Percentiles rank a stretch among this genome's conserved stretches.
These are phyloP conservation scores for Geococcyx californianus DNA, from an alignment of 2,113 vertebrate species.

Conservation along the genomic window DNA sequence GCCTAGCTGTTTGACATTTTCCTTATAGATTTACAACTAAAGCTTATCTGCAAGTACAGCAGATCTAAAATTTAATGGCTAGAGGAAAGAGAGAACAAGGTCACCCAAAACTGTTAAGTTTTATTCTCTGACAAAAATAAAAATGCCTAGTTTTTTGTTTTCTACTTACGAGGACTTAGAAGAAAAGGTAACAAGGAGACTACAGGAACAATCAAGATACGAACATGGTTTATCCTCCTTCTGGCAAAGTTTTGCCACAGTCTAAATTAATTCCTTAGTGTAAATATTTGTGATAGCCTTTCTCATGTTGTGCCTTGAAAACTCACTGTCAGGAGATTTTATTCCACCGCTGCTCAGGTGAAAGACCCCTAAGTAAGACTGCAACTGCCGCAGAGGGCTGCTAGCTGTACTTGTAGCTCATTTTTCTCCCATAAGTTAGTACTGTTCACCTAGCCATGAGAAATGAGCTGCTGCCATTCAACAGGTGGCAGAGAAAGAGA, in stretches of 20 bases:
- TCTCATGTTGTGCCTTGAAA: background rate
- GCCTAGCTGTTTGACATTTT: background rate
- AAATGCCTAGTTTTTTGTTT: background rate
- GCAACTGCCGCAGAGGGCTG: background rate
- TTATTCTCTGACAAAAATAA: background rate
- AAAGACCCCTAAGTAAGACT: background rate
- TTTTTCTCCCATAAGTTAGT: background rate
- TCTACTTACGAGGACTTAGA: background rate
- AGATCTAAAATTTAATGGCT: constrained; percentile 24
- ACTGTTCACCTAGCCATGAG: background rate
- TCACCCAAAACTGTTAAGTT: background rate
- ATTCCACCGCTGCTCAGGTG: background rate
- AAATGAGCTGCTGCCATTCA: background rate
- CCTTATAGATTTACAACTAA: constrained; percentile 31
- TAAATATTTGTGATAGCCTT: background rate
- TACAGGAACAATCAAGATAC: background rate
- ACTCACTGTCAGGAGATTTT: background rate
- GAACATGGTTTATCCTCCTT: background rate
- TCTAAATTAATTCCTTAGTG: background rate
- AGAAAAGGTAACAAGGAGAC: background rate
- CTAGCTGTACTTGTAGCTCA: background rate
- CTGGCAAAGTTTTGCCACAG: background rate
- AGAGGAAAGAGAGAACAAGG: constrained; percentile 28
- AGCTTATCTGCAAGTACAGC: constrained; percentile 23
- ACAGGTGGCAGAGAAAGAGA: background rate